These are phyloP conservation scores for Arrhopalites spinosus DNA, from an alignment of 2,888 invertebrate species.

Conservation along the genomic window DNA sequence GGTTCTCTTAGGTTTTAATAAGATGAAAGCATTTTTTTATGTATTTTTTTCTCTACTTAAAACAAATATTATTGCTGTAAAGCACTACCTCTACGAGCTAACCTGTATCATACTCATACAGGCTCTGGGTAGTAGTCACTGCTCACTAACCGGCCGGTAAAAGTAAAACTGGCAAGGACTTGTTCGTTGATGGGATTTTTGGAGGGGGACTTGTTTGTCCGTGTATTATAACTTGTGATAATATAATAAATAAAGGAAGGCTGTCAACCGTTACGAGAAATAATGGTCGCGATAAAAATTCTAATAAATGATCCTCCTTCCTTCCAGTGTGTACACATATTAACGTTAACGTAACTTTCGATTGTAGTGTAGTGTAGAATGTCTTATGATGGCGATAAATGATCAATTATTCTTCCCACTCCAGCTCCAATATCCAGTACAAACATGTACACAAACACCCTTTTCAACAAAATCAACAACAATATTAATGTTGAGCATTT, in stretches of 20 bases:
- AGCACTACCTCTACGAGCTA: too few relatives aligned
- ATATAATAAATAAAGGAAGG: constrained; percentile 6
- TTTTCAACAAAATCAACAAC: background rate
- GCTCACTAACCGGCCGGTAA: too few relatives aligned
- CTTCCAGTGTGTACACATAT: background rate
- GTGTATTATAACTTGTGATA: background rate
- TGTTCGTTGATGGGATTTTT: background rate
- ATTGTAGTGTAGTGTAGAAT: too few relatives aligned
- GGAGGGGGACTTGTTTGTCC: background rate
- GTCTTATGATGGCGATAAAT: too few relatives aligned
- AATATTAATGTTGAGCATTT: background rate
- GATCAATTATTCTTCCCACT: too few relatives aligned
- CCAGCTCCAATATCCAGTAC: too few relatives aligned
- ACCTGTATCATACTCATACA: too few relatives aligned
- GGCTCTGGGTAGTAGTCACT: too few relatives aligned
- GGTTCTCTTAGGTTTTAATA: background rate
- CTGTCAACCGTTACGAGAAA: background rate
- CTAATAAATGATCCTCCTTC: constrained; percentile 16
- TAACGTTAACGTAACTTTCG: too few relatives aligned
- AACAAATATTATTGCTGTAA: too few relatives aligned
- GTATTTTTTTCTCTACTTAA: too few relatives aligned
- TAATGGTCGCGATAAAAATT: constrained; percentile 10
- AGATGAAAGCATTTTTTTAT: too few relatives aligned
- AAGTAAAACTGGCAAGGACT: background rate
- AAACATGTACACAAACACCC: background rate